Evolutionary conservation across 2,797 vertebrate species (phyloP), one percentile per base, ranked within the genome.

Genomic region (Nasua narica): DNA sequence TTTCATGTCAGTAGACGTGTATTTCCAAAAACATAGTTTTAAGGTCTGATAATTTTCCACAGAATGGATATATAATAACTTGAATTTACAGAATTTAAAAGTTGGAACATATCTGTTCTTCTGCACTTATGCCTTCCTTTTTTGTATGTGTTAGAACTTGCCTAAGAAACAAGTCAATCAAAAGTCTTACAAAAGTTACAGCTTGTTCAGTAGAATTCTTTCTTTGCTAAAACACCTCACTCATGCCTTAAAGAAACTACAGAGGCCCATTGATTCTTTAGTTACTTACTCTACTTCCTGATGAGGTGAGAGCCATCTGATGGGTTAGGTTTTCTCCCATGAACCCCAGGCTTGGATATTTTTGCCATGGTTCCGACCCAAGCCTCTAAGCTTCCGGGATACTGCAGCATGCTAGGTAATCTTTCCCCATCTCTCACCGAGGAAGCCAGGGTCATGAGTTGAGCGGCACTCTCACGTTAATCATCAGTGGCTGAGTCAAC

Each of bases 11-110:
- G 46, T 70, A 54, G 11, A n/a, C 48, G 60, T 21, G 2, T 74
- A 29, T 86, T 78, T 94, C 65, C 35, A 87, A 89, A 95, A 83
- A 56, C 52, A 77, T 4, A 79, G 62, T 78, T 93, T 92, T 40
- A 52, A 92, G 62, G 43, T 43, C 77, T 89, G 32, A 77, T 46
- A 58, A 85, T 87, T 70, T 78, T 87, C 12, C 18, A 83, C 27
- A 90, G 67, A 72, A 84, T 48, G 43, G 40, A 54, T 48, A 60
- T 15, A 46, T 56, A 72, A 46, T 19, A 14, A 84, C 67, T 95
- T 88, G 18, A 65, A 90, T 84, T 90, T 70, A 79, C 0, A 40
- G 70, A 92, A 86, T 65, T 76, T 86, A 74, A 86, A 93, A 77
- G 40, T 74, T 95, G 27, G 81, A 58, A 87, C 27, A 15, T 46